A percentile compares a stretch with the other conserved stretches of the same genome.
Evolutionary conservation across 2,797 vertebrate genomes (phyloP).

Genomic region (Gymnothorax javanicus): DNA sequence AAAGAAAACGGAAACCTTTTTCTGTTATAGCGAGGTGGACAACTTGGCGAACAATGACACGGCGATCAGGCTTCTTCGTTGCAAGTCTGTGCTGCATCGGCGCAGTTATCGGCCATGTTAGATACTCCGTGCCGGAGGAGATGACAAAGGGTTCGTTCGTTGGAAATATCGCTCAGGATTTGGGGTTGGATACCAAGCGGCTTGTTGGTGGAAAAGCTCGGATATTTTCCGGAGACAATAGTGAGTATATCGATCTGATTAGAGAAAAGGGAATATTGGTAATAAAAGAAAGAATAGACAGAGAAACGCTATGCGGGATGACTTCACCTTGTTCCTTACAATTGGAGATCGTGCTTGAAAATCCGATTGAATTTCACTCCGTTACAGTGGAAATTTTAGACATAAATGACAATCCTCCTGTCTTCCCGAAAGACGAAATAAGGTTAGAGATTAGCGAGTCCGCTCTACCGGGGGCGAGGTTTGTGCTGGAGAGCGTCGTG

Average conservation of each 20-base stretch:
- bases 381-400: constrained; percentile 25
- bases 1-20: background rate
- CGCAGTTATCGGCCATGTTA: background rate
- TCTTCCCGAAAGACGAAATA: constrained; percentile 19
- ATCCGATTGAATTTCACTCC: constrained; percentile 28
- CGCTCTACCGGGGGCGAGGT: constrained; percentile 20
- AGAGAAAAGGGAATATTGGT: constrained; percentile 22
- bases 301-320: constrained; percentile 24
- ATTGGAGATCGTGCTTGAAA: constrained; percentile 27
- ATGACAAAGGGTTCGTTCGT: constrained; percentile 25
- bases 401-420: constrained; percentile 28
- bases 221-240: constrained; percentile 11
- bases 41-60: background rate
- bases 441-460: constrained; percentile 29
- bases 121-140: constrained; percentile 37
- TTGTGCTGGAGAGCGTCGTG: constrained; percentile 14
- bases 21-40: background rate
- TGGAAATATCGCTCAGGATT: constrained; percentile 34
- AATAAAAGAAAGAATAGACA: constrained; percentile 35
- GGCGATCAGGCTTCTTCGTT: constrained; percentile 4
- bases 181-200: constrained; percentile 27
- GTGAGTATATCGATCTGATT: constrained; percentile 26
- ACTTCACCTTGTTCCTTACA: background rate
- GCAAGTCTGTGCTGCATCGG: background rate
- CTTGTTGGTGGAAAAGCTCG: constrained; percentile 15